Percentiles rank a stretch among this genome's conserved stretches.
These are phyloP conservation scores for Actinernus sp. DNA, from an alignment of 92 coral and sea anemone species.

Conservation along the genomic window DNA sequence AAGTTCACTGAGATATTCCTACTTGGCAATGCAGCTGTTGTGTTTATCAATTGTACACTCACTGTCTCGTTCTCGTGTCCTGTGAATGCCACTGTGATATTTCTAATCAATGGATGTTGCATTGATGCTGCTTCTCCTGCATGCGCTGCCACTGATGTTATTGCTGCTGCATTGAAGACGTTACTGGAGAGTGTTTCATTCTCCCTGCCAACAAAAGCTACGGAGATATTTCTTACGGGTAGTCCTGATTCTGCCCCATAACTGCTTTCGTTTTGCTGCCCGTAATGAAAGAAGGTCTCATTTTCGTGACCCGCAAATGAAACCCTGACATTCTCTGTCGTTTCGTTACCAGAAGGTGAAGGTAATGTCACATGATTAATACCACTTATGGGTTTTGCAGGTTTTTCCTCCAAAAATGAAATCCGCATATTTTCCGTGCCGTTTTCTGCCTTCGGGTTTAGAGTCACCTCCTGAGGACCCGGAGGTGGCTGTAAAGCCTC, in stretches of 20 bases:
- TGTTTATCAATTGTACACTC: constrained; percentile 39
- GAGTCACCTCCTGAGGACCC: constrained; percentile 52
- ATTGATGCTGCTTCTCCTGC: too few relatives aligned
- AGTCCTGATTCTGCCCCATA: constrained; percentile 15
- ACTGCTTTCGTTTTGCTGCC: constrained; percentile 42
- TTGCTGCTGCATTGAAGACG: too few relatives aligned
- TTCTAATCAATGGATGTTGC: constrained; percentile 1
- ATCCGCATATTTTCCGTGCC: constrained; percentile 68
- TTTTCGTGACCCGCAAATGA: constrained; percentile 47
- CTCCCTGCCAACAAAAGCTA: constrained; percentile 44
- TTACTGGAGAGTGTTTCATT: constrained; percentile 16
- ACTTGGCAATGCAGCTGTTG: constrained; percentile 35
- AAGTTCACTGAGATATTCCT: constrained; percentile 42
- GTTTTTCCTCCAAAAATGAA: constrained; percentile 68
- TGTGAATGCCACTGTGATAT: constrained; percentile 33
- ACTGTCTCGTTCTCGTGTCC: constrained; percentile 52
- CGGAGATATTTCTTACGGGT: constrained; percentile 23
- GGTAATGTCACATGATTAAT: constrained; percentile 46
- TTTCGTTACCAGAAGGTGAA: constrained; percentile 14
- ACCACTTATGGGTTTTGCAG: constrained; percentile 25
- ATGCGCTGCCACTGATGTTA: too few relatives aligned
- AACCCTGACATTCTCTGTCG: constrained; percentile 33
- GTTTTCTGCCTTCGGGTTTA: constrained; percentile 47
- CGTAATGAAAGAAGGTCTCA: constrained; percentile 35
- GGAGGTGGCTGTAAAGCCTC: constrained; percentile 25